These are phyloP conservation scores for Cerceris rybyensis DNA, from an alignment of 2,888 invertebrate species.

Conservation along the genomic window DNA sequence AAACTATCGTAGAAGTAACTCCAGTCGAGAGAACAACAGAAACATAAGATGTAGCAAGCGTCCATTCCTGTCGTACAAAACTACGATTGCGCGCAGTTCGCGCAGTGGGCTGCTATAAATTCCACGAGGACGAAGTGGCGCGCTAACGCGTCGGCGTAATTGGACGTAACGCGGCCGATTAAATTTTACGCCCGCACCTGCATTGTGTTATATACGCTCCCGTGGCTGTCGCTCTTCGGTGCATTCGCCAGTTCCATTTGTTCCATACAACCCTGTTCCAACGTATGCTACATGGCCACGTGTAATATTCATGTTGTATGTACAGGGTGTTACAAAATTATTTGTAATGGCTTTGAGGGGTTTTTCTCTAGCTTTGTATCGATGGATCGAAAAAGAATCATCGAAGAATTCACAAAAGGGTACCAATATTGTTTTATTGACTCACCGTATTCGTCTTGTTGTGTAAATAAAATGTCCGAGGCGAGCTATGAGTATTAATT, in stretches of 20 bases:
- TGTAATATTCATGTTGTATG: neutral
- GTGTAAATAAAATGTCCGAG: too few relatives aligned
- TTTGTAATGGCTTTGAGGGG: too few relatives aligned
- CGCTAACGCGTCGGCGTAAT: slow-evolving; percentile 53
- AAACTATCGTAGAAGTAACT: too few relatives aligned
- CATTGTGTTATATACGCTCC: slow-evolving; percentile 42
- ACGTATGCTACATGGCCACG: neutral
- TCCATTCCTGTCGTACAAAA: neutral
- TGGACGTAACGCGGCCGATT: slow-evolving; percentile 61
- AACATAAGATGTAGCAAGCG: neutral
- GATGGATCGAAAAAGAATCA: too few relatives aligned
- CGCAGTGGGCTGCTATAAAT: slow-evolving; percentile 34
- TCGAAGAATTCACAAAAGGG: too few relatives aligned
- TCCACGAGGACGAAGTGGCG: slow-evolving; percentile 34
- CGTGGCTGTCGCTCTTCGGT: slow-evolving; percentile 25
- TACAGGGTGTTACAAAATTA: too few relatives aligned
- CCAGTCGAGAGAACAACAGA: neutral
- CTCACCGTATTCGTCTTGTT: too few relatives aligned
- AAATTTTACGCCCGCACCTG: slow-evolving; percentile 59
- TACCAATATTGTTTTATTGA: too few relatives aligned
- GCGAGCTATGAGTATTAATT: too few relatives aligned
- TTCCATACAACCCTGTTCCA: slow-evolving; percentile 18
- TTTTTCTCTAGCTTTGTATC: too few relatives aligned
- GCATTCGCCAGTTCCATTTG: slow-evolving; percentile 32
- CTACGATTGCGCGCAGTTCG: slow-evolving; percentile 25